Base-by-base conservation (phyloP, 2,888 invertebrate species). In the Cosmopolites sordidus region DNA sequence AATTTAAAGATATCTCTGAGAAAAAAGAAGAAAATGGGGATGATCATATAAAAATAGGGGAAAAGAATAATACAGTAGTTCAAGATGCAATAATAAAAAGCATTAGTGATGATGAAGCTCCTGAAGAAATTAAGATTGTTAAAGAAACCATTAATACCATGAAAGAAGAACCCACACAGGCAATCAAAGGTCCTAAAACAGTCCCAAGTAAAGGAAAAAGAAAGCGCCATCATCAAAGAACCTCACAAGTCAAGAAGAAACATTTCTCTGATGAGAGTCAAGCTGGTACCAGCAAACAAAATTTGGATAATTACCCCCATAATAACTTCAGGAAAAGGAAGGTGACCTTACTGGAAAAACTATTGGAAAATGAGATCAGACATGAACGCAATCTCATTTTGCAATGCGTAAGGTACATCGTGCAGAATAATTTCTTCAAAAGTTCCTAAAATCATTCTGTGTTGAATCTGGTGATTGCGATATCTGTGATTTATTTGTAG, bases 371-470 rank as follows among this genome's bases (percentile, higher is more conserved):
- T 51, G 90, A 93, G 70, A 90, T 95, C 61, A 78, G 84, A 58
- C 87, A 89, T 63, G 95, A 95, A 73, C 78, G 94, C 47, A 95
- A 94, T 74, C 77, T 89, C 42, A 78, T 95, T 44, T 78, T 92
- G 22, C 94, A 95, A 70, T 94, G 93, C 75, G 82, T 94, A 29
- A 83, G 88, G 61, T 83, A 84, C 75, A 83, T 92, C 44, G 83
- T 87, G 22, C 79, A 83, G 59, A 86, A 87, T 63, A 83, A 90
- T 63, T 92, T 85, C 72, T 90, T 92, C 48, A 59, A 29, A 15
- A 40, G 17, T 40, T 40, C 33, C 33, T 33, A 12, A 33, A n/a
- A 33, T 11, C 3, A 12, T 33, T 33, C 3, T 33, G 22, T 22
- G 22, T 3, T 22, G 8, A 22, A 22, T 22, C 22, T 22, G 4